Percentiles rank a stretch among this genome's conserved stretches.
These are phyloP conservation scores for Aphodius granarius DNA, from an alignment of 2,888 invertebrate species.

Conservation along the genomic window DNA sequence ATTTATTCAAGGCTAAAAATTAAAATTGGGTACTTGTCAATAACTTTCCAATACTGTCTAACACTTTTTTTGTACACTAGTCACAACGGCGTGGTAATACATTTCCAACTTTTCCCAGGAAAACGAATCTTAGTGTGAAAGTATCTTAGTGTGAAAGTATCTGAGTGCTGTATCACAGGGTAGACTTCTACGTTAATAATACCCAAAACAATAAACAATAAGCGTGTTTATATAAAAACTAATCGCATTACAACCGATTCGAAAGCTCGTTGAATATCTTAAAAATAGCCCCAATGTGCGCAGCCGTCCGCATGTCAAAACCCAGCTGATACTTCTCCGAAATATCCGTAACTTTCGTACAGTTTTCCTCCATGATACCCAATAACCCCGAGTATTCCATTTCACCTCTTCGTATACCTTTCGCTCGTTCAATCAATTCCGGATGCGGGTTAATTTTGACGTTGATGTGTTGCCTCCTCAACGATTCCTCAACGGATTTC, in stretches of 20 bases:
- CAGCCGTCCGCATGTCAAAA: conserved; percentile 29
- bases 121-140: too few species aligned
- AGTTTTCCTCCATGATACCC: conserved; percentile 3
- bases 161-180: too few species aligned
- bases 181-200: too few species aligned
- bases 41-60: too few species aligned
- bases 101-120: too few species aligned
- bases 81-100: too few species aligned
- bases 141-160: too few species aligned
- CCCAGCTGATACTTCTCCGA: conserved; percentile 20
- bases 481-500: conserved; percentile 22
- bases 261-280: conserved; percentile 24
- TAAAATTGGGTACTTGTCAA: too few species aligned
- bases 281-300: conserved; percentile 24
- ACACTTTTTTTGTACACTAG: too few species aligned
- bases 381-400: conserved; percentile 12
- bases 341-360: conserved; percentile 2
- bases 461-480: conserved; percentile 16
- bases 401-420: background rate
- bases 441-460: conserved; percentile 17
- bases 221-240: too few species aligned
- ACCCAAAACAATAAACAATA: too few species aligned
- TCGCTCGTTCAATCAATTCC: background rate
- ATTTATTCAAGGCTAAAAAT: too few species aligned
- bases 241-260: conserved; percentile 9